These are phyloP conservation scores for Halictus rubicundus DNA, from an alignment of 1,140 invertebrate genomes.

Conservation along the genomic window DNA sequence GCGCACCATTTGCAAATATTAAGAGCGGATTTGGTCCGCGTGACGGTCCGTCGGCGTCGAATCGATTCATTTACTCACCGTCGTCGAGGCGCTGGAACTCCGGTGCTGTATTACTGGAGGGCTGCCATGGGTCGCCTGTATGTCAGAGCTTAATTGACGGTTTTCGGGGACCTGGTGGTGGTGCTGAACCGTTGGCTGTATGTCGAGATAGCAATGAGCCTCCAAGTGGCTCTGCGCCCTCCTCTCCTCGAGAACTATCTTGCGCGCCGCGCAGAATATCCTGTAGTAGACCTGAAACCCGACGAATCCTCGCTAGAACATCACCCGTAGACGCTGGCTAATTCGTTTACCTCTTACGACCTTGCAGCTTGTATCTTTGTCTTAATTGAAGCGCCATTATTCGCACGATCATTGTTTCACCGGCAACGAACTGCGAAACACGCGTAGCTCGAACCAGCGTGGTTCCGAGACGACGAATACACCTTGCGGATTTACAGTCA, in stretches of 20 bases:
- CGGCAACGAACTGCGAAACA: too few relatives aligned
- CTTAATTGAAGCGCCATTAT: too few relatives aligned
- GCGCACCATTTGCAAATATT: not conserved
- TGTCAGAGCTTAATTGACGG: slow-evolving; percentile 73
- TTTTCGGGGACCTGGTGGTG: slow-evolving; percentile 16
- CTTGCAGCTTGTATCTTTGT: not conserved
- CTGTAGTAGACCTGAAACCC: slow-evolving; percentile 88
- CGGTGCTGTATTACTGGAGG: slow-evolving; percentile 75
- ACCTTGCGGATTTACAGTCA: too few relatives aligned
- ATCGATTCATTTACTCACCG: slow-evolving; percentile 66
- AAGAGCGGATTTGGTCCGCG: too few relatives aligned
- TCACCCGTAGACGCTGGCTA: not conserved
- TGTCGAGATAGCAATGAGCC: slow-evolving; percentile 87
- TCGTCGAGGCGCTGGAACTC: slow-evolving; percentile 79
- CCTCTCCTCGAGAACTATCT: slow-evolving; percentile 92
- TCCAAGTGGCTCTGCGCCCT: slow-evolving; percentile 91
- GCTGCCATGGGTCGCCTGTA: slow-evolving; percentile 68
- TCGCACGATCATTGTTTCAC: too few relatives aligned
- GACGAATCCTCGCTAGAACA: not conserved
- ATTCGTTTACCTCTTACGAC: not conserved
- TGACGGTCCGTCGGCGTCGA: not conserved
- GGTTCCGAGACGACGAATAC: too few relatives aligned
- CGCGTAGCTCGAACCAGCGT: too few relatives aligned
- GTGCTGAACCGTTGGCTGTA: slow-evolving; percentile 66
- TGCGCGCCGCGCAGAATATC: slow-evolving; percentile 91